A percentile compares a stretch with the other conserved stretches of the same genome.
Evolutionary conservation across 92 coral and sea anemone genomes (phyloP).

Genomic region (Phenganax marumi): DNA sequence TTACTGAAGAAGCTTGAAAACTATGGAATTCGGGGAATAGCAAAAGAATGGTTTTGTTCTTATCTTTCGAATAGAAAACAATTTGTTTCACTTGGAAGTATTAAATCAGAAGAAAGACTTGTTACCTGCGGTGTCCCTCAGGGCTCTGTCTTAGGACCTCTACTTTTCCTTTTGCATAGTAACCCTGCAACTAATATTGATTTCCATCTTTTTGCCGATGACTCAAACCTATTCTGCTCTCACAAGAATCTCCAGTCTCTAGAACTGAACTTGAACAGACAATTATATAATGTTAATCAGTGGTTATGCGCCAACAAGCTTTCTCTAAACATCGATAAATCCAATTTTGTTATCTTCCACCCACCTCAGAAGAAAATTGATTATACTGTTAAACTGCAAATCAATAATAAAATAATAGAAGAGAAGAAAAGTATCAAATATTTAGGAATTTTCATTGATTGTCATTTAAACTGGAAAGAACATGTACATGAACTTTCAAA

Average conservation of each 20-base stretch:
- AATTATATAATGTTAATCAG: conserved; percentile 47
- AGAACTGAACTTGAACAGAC: conserved; percentile 44
- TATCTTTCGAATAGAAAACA: conserved; percentile 15
- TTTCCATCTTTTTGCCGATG: conserved; percentile 43
- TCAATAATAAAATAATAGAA: not conserved
- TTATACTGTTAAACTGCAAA: not conserved
- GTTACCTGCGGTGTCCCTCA: conserved; percentile 46
- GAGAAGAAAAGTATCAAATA: conserved; percentile 9
- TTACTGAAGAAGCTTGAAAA: conserved; percentile 46
- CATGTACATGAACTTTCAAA: conserved; percentile 16
- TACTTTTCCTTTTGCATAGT: conserved; percentile 24
- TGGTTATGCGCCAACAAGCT: conserved; percentile 64
- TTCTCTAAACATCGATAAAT: conserved; percentile 54
- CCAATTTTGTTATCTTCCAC: conserved; percentile 47
- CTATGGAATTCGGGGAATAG: conserved; percentile 6
- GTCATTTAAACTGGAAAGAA: conserved; percentile 6
- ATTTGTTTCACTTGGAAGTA: not conserved
- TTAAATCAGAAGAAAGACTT: not conserved
- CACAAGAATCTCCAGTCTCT: conserved; percentile 29
- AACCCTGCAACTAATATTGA: conserved; percentile 17
- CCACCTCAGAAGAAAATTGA: conserved; percentile 32
- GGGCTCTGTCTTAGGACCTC: conserved; percentile 45
- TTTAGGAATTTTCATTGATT: not conserved
- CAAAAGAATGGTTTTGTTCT: conserved; percentile 11
- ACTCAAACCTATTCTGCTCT: conserved; percentile 34